These are phyloP conservation scores for Polyploca ridens DNA, from an alignment of 2,888 invertebrate species.

Conservation along the genomic window DNA sequence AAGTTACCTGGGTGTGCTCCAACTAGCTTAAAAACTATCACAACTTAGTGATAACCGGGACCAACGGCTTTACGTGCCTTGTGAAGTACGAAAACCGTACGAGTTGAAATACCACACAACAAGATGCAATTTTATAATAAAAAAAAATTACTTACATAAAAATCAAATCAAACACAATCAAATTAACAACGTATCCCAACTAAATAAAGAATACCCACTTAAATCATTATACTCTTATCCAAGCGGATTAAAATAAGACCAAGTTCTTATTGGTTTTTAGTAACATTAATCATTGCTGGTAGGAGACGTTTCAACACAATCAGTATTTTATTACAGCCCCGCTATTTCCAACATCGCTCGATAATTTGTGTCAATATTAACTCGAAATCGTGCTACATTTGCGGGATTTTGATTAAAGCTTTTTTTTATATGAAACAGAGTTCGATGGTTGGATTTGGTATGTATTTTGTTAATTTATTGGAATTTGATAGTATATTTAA, in stretches of 20 bases:
- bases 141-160: too few relatives aligned
- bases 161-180: not conserved
- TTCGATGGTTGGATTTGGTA: not conserved
- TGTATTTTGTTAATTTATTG: not conserved
- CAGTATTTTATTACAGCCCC: not conserved
- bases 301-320: conserved; percentile 10
- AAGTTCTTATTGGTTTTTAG: conserved; percentile 27
- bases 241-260: not conserved
- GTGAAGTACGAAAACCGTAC: too few relatives aligned
- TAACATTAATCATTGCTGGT: conserved; percentile 32
- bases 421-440: not conserved
- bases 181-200: not conserved
- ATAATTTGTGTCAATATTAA: not conserved
- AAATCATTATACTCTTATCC: conserved; percentile 2
- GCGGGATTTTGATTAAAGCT: not conserved
- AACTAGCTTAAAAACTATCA: too few relatives aligned
- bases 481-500: not conserved
- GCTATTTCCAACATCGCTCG: not conserved
- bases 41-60: too few relatives aligned
- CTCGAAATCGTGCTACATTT: not conserved
- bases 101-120: too few relatives aligned
- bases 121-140: too few relatives aligned
- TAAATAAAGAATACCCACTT: conserved; percentile 8
- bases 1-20: too few relatives aligned
- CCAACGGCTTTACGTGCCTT: too few relatives aligned